Conservation (phyloP, 2,797 vertebrate species). For the Epinephelus awoara region DNA sequence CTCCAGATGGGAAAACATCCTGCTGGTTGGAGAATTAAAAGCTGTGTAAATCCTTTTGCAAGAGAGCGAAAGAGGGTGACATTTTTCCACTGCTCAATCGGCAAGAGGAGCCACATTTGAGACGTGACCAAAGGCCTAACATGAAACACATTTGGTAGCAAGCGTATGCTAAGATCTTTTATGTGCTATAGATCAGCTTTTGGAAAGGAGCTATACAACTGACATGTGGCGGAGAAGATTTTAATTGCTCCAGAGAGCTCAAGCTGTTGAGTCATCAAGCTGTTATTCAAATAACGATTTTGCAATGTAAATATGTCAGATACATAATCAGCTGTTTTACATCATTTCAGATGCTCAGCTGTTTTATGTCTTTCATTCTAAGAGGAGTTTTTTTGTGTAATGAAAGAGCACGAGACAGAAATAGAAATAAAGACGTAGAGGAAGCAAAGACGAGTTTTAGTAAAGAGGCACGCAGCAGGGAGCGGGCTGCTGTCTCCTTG, state of each 20-base stretch:
- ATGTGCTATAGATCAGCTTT: conserved; percentile 32
- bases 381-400: conserved; percentile 16
- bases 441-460: conserved; percentile 33
- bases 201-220: conserved; percentile 33
- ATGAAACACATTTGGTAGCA: conserved; percentile 20
- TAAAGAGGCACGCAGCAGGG: conserved; percentile 48
- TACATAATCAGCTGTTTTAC: conserved; percentile 58
- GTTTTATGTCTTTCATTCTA: conserved; percentile 51
- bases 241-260: conserved; percentile 53
- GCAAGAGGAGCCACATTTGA: conserved; percentile 34
- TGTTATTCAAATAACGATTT: conserved; percentile 58
- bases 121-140: conserved; percentile 35
- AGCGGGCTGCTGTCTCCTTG: conserved; percentile 65
- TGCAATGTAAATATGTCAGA: conserved; percentile 61
- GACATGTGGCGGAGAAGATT: conserved; percentile 41
- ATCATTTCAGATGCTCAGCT: conserved; percentile 54
- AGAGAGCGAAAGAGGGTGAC: conserved; percentile 20
- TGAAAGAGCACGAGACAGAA: conserved; percentile 55
- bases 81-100: conserved; percentile 26
- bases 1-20: conserved; percentile 30
- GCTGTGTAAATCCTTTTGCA: conserved; percentile 33
- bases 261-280: conserved; percentile 61
- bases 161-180: conserved; percentile 26
- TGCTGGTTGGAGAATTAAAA: conserved; percentile 44
- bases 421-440: conserved; percentile 48